Conservation (phyloP, 2,797 vertebrate genomes). For the Lophotriccus pileatus region DNA sequence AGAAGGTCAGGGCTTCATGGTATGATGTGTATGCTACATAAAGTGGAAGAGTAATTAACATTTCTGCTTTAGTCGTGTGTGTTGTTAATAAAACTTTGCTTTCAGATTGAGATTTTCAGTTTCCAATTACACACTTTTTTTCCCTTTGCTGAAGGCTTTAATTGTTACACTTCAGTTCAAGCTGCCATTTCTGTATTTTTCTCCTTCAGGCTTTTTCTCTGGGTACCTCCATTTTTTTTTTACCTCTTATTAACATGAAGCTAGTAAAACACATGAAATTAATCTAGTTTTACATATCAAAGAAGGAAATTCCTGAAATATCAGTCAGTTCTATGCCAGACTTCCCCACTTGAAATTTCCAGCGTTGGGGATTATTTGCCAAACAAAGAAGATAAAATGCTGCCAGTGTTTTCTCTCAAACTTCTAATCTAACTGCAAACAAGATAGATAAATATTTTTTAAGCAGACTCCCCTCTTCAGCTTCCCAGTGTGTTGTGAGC, state of each 20-base stretch:
- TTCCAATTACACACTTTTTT: background rate
- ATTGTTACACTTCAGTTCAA: background rate
- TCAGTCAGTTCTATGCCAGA: background rate
- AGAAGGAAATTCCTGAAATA: background rate
- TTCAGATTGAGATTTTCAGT: slow-evolving; percentile 8
- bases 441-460: slow-evolving; percentile 28
- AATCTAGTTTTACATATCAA: background rate
- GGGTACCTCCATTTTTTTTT: background rate
- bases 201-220: background rate
- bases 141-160: slow-evolving; percentile 3
- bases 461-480: background rate
- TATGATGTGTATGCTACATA: background rate
- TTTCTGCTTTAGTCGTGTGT: background rate
- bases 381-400: slow-evolving; percentile 10
- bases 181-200: background rate
- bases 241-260: background rate
- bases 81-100: background rate
- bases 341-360: background rate
- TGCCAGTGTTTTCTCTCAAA: slow-evolving; percentile 13
- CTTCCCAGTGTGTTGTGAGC: background rate
- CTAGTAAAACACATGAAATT: background rate
- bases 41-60: background rate
- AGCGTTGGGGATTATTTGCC: slow-evolving; percentile 13
- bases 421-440: slow-evolving; percentile 24
- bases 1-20: background rate